phyloP scores from a whole-genome alignment of 2,797 vertebrate genomes.

The Schizopygopsis malacanthus region DNA sequence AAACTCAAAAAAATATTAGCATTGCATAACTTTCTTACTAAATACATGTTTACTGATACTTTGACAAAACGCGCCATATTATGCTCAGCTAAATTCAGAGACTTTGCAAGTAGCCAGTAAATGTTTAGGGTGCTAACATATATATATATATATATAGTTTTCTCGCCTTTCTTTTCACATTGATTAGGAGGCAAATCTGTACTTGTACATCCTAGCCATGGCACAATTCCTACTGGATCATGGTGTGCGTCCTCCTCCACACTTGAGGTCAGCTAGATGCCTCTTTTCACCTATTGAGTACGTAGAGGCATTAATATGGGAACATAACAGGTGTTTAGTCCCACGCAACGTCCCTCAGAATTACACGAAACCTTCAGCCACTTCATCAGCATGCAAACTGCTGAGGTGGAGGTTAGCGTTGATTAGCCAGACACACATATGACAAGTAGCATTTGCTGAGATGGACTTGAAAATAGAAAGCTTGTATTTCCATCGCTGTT shows the following conservation, averaged over 20 bases:
- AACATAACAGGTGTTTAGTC: conserved; percentile 30
- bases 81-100: neutral
- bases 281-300: conserved; percentile 36
- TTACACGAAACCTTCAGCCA: conserved; percentile 12
- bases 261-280: conserved; percentile 7
- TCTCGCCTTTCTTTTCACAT: neutral
- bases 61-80: too few relatives aligned
- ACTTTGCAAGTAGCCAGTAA: neutral
- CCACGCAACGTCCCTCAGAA: conserved; percentile 25
- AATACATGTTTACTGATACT: too few relatives aligned
- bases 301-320: neutral
- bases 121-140: neutral
- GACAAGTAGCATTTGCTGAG: neutral
- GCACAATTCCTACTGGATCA: conserved; percentile 4
- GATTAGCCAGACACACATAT: neutral
- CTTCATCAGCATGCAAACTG: conserved; percentile 30
- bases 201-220: neutral
- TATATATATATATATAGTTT: neutral
- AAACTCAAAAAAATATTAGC: neutral
- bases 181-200: neutral
- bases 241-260: neutral
- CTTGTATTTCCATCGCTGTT: neutral
- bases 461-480: conserved; percentile 4
- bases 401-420: neutral
- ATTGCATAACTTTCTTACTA: too few relatives aligned